A percentile compares a stretch with the other conserved stretches of the same genome.
Conservation (phyloP, 2,113 vertebrate species). For the Uria lomvia region DNA sequence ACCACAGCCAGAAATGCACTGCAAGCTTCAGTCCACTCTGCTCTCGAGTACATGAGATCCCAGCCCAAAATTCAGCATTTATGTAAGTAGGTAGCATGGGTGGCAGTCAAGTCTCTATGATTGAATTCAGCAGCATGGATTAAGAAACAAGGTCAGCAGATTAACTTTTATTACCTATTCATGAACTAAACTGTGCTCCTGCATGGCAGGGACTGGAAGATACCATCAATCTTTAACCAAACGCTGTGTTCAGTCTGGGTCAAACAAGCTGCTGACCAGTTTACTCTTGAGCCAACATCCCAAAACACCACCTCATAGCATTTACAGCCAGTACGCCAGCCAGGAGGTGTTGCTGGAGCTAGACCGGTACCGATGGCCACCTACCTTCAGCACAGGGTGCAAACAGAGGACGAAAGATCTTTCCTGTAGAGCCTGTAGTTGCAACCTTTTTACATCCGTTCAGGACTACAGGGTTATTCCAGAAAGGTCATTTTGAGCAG, state of each 20-base stretch:
- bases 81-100: background rate
- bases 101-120: background rate
- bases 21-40: background rate
- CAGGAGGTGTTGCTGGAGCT: background rate
- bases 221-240: constrained; percentile 6
- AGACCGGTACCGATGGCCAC: background rate
- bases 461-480: background rate
- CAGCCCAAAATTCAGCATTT: background rate
- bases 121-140: background rate
- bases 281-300: background rate
- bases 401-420: background rate
- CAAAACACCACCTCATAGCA: background rate
- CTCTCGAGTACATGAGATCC: rapidly evolving
- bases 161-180: constrained; percentile 26
- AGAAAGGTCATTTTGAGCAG: background rate
- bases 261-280: background rate
- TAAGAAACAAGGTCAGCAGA: constrained; percentile 31
- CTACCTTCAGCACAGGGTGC: background rate
- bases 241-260: background rate
- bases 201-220: background rate
- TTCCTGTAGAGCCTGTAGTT: background rate
- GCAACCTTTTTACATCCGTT: background rate
- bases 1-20: background rate
- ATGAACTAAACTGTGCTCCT: background rate
- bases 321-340: background rate